phyloP scores from a whole-genome alignment of 2,113 vertebrate species.

The Myocastor coypus region DNA sequence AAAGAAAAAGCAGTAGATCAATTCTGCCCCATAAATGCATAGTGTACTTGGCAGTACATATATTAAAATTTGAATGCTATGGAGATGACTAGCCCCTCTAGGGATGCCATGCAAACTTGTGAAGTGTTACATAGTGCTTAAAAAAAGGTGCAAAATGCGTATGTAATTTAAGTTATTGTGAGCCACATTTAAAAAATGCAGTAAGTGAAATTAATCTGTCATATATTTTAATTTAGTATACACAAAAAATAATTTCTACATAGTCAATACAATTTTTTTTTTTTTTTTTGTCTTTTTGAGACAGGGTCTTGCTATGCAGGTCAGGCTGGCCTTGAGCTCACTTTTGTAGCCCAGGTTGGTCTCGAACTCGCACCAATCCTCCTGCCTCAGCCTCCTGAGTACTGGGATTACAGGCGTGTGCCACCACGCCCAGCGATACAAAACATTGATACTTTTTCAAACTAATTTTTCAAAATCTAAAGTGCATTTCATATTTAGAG shows the following conservation, averaged over 20 bases:
- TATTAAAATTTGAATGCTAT: background rate
- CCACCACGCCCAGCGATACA: too few species aligned
- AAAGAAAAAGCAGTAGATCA: background rate
- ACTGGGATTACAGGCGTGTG: too few species aligned
- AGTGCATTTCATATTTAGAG: background rate
- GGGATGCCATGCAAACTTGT: background rate
- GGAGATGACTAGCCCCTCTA: background rate
- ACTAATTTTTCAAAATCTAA: background rate
- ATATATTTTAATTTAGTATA: background rate
- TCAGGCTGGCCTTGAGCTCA: too few species aligned
- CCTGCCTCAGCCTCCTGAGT: too few species aligned
- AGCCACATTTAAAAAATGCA: background rate
- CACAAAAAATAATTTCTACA: background rate
- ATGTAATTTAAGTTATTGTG: background rate
- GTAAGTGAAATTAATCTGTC: slow-evolving; percentile 1
- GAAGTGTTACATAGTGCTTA: background rate
- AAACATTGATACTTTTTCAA: background rate
- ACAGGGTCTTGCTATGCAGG: too few species aligned
- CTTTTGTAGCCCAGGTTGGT: too few species aligned
- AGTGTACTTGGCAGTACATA: background rate
- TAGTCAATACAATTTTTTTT: too few species aligned
- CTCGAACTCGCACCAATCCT: too few species aligned
- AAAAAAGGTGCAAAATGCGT: background rate
- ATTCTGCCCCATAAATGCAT: background rate
- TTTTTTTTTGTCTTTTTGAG: too few species aligned